Evolutionary conservation across 92 coral and sea anemone species (phyloP), one percentile per base, ranked within the genome.

Genomic region (Porites evermanni): DNA sequence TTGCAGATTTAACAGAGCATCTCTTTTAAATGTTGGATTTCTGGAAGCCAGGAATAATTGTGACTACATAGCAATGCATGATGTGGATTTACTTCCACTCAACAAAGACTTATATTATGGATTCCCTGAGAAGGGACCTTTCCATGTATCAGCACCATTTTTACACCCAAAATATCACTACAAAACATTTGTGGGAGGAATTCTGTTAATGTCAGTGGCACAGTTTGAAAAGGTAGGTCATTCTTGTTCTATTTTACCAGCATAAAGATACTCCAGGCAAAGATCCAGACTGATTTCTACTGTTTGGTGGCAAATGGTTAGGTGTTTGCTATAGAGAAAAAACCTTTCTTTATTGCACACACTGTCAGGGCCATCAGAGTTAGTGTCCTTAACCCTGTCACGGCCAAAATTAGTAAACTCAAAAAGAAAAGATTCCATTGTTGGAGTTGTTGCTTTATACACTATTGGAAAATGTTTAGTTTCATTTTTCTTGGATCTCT

Each of bases 31-130:
- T 88, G 96, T 88, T 70, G 99, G 99, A 47, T 97, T 79, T 82
- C 77, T 97, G 68, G 88, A 86, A 32, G 99, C 99, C 65, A 89
- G 92, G 10, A 93, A 97, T 67, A 84, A 92, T 61, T 97, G 99
- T 90, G 99, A 97, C 84, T 97, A 97, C 80, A 88, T 97, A 74
- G 98, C 95, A 53, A 97, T 97, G 99, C 99, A 97, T 84, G 99
- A 97, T 52, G 99, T 97, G 53, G 99, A 97, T 84, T 86, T 97
- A 6, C 84, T 97, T 67, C 99, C 99, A 50, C 80, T 97, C 12
- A 95, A 97, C 79, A 88, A 95, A 63, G 93, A 93, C 72, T 89
- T 97, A 60, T 91, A 91, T 64, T 97, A 97, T 87, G 98, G 97
- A 18, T 97, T 89, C 60, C 99, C 99, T 21, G 88, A 83, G 21